phyloP scores from a whole-genome alignment of 2,797 vertebrate genomes.

The Rhinella marina region DNA sequence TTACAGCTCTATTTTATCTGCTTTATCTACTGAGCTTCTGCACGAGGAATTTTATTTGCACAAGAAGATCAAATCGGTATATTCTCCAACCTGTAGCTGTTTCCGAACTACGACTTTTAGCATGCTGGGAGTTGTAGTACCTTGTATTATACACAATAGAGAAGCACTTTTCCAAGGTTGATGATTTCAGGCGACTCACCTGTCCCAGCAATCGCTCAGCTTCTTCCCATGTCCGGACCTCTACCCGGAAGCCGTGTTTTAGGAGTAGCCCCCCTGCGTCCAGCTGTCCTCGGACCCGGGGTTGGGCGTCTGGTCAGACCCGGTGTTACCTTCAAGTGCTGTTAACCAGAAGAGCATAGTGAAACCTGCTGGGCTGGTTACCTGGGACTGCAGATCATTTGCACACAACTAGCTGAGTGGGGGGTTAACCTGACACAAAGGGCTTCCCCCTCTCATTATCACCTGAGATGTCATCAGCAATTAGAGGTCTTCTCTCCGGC shows the following conservation, averaged over 20 bases:
- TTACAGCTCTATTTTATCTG: neutral
- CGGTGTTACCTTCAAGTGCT: neutral
- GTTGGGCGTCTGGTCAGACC: neutral
- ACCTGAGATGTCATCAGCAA: neutral
- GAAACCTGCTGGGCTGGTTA: constrained; percentile 55
- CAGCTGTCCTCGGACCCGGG: too few relatives aligned
- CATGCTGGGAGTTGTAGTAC: neutral
- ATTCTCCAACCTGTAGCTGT: neutral
- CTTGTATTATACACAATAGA: neutral
- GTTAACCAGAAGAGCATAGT: neutral
- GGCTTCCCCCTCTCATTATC: constrained; percentile 32
- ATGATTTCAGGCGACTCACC: neutral
- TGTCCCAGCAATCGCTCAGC: too few relatives aligned
- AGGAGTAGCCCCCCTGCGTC: neutral
- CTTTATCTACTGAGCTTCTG: neutral
- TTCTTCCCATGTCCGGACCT: neutral
- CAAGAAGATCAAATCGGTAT: neutral
- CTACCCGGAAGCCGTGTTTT: neutral
- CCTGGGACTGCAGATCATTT: neutral
- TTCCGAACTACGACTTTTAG: neutral
- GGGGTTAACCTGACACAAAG: constrained; percentile 30
- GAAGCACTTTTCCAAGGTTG: too few relatives aligned
- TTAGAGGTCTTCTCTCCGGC: neutral
- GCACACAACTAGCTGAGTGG: neutral
- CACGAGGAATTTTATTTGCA: neutral